A percentile compares a stretch with the other conserved stretches of the same genome.
phyloP scores from a whole-genome alignment of 2,113 vertebrate species.

The Indicator maculatus region DNA sequence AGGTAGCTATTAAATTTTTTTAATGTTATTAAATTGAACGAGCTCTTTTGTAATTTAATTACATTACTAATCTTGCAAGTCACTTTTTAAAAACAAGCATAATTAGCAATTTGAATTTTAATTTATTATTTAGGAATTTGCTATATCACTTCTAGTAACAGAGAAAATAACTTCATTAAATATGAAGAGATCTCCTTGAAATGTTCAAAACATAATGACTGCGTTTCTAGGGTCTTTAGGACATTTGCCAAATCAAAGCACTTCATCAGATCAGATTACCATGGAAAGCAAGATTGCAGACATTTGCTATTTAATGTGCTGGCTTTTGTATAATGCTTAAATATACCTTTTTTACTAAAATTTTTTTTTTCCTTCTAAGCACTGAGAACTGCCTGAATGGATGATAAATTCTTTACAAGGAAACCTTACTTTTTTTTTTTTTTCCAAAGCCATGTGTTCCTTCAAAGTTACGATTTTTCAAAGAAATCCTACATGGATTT shows the following conservation, averaged over 20 bases:
- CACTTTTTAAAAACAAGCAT: neutral
- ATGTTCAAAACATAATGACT: conserved; percentile 8
- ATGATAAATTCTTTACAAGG: neutral
- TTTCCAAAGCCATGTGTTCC: neutral
- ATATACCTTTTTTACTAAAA: neutral
- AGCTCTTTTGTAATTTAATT: conserved; percentile 5
- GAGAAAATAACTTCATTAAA: conserved; percentile 37
- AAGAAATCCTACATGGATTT: neutral
- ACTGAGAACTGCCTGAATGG: neutral
- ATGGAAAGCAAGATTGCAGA: conserved; percentile 3
- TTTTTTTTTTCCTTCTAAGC: neutral
- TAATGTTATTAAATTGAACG: neutral
- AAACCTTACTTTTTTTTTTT: neutral
- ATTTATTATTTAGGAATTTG: conserved; percentile 30
- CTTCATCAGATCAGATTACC: conserved; percentile 10
- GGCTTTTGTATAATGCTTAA: neutral
- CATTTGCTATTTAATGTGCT: neutral
- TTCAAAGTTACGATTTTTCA: neutral
- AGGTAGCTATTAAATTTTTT: conserved; percentile 6
- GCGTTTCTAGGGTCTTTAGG: conserved; percentile 23
- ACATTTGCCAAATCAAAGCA: conserved; percentile 41
- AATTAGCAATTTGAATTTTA: conserved; percentile 17
- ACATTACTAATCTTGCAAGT: neutral
- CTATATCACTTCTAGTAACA: neutral
- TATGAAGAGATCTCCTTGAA: conserved; percentile 36